Percentiles rank a stretch among this genome's conserved stretches.
Conservation (phyloP, 2,888 invertebrate genomes). For the Desoria tigrina region DNA sequence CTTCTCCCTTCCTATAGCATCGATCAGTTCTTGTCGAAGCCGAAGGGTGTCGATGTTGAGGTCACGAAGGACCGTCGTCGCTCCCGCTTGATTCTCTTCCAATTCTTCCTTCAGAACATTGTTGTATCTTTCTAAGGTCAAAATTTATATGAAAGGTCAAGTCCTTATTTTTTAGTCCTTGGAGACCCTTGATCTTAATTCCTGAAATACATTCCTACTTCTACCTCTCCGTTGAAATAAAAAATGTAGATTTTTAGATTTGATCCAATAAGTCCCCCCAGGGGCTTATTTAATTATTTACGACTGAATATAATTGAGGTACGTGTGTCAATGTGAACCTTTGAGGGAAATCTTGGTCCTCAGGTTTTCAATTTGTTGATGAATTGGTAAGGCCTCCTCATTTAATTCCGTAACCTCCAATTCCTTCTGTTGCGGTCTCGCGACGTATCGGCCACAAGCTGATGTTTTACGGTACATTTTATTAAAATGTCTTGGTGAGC, state of each 20-base stretch:
- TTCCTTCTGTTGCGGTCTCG: too few species aligned
- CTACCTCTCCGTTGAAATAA: too few species aligned
- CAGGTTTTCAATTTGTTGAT: constrained; percentile 48
- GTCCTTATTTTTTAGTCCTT: too few species aligned
- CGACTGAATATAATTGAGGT: not conserved
- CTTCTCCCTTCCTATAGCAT: constrained; percentile 43
- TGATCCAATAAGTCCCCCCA: too few species aligned
- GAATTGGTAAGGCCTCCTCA: constrained; percentile 40
- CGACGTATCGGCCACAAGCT: too few species aligned
- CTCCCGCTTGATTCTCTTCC: constrained; percentile 35
- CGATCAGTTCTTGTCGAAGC: constrained; percentile 32
- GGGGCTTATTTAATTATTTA: too few species aligned
- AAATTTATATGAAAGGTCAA: too few species aligned
- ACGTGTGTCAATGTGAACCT: constrained; percentile 20
- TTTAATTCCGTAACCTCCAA: constrained; percentile 1
- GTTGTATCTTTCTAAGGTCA: constrained; percentile 45
- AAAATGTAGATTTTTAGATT: too few species aligned
- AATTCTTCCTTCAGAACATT: constrained; percentile 41
- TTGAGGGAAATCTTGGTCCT: constrained; percentile 45
- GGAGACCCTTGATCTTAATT: too few species aligned
- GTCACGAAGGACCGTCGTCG: constrained; percentile 32
- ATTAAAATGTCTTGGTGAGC: too few species aligned
- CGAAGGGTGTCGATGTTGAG: constrained; percentile 30
- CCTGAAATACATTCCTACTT: too few species aligned
- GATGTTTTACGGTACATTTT: too few species aligned